Base-by-base conservation (phyloP, 2,797 vertebrate species). In the Melopsittacus undulatus region DNA sequence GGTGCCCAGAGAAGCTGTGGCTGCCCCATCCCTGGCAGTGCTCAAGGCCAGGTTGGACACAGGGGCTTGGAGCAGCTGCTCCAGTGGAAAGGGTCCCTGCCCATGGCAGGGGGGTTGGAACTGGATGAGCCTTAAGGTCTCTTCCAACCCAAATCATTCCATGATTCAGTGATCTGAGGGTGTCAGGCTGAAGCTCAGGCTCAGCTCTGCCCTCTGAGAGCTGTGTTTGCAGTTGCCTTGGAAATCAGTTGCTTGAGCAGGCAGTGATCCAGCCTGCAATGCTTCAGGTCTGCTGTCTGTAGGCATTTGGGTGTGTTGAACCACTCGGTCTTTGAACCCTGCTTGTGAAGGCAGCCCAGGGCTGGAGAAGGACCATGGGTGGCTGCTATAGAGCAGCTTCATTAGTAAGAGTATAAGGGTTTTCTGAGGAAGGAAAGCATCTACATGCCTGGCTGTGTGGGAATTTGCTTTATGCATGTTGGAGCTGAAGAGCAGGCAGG, bases 341-440 rank as follows among this genome's bases (percentile, higher is more conserved):
- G 63, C 18, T 30, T 9, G 26, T 1, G 3, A 15, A 51, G 79
- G 69, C 38, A 11, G 61, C 17, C 34, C 0, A 20, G 48, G 48
- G 43, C 83, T 49, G 73, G 4, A 14, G 46, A 30, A 12, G 76
- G n/a, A 13, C 30, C 5, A 0, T 0, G 5, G 18, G n/a, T 7
- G 38, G 48, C 86, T 67, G 54, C 29, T 3, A 1, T 11, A 9
- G 13, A 5, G 56, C 51, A 18, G 13, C 45, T 30, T 8, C 32
- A 2, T 29, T 4, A 1, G 1, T 1, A 8, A 20, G 51, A 13
- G 61, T 1, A 2, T 2, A 5, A 61, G 63, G 16, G 20, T 49
- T 13, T 34, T n/a, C 5, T 4, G 9, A 13, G 82, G 30, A 14
- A 34, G 48, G 49, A 54, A 26, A 24, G 13, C 18, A 0, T 20